Conservation (phyloP, 2,113 vertebrate genomes). For the Lonchura striata region DNA sequence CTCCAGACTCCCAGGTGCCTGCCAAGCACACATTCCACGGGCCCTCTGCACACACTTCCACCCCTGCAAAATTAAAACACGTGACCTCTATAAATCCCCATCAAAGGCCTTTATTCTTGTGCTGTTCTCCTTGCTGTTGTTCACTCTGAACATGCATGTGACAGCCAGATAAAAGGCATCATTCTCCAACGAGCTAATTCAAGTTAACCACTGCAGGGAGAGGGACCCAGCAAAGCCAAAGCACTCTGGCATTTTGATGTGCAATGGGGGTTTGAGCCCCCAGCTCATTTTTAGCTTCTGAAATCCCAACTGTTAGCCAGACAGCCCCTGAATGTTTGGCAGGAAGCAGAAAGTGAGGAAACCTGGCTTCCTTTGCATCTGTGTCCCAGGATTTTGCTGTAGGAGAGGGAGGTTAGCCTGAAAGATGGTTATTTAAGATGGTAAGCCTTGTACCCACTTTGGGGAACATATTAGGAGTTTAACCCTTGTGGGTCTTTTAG, state of each 20-base stretch:
- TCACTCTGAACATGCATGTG: not conserved
- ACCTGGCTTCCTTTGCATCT: not conserved
- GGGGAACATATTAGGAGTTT: not conserved
- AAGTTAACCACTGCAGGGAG: slow-evolving; percentile 31
- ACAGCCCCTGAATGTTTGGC: not conserved
- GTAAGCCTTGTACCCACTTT: not conserved
- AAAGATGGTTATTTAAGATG: not conserved
- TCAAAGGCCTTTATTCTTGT: slow-evolving; percentile 43
- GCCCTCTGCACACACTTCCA: not conserved
- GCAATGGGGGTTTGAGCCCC: not conserved
- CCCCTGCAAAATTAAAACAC: slow-evolving; percentile 17
- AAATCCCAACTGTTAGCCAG: slow-evolving; percentile 8
- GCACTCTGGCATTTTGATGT: not conserved
- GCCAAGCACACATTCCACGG: not conserved
- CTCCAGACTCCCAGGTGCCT: not conserved
- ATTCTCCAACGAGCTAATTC: slow-evolving; percentile 35
- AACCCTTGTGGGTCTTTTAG: accelerated
- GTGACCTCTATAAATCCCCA: slow-evolving; percentile 40
- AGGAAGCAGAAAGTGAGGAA: not conserved
- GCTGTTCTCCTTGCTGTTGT: slow-evolving; percentile 36
- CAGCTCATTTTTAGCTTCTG: not conserved
- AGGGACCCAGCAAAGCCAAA: slow-evolving; percentile 17
- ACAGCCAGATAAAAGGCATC: slow-evolving; percentile 51
- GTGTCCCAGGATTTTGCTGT: not conserved
- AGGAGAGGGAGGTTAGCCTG: not conserved